A percentile compares a stretch with the other conserved stretches of the same genome.
Conservation (phyloP, 2,113 vertebrate species). For the Cygnus buccinator region DNA sequence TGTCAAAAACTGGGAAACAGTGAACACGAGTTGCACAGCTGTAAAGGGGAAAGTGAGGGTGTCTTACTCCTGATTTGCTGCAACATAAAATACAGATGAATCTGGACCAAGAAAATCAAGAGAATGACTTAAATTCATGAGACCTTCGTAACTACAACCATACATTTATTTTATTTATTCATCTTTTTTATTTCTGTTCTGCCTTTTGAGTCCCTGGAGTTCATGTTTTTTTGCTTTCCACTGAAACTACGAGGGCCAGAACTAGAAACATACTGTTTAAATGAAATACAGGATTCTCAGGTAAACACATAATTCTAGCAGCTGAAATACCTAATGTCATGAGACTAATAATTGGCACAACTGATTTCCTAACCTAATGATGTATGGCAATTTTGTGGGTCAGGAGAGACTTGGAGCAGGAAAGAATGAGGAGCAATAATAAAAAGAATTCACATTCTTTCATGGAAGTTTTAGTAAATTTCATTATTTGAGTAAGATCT, state of each 20-base stretch:
- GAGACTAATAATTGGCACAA: background rate
- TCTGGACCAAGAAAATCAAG: background rate
- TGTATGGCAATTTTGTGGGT: background rate
- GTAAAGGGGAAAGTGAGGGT: accelerated
- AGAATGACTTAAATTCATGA: background rate
- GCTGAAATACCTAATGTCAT: background rate
- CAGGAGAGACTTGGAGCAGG: constrained; percentile 4
- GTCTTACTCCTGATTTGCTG: background rate
- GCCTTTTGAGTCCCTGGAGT: background rate
- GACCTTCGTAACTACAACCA: background rate
- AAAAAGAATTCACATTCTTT: background rate
- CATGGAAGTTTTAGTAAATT: background rate
- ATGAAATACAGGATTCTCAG: background rate
- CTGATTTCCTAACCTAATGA: constrained; percentile 15
- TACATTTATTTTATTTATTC: background rate
- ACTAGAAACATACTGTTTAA: background rate
- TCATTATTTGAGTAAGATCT: background rate
- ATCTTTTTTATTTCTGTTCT: background rate
- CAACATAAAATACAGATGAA: background rate
- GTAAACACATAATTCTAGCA: constrained; percentile 9
- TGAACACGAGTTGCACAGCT: background rate
- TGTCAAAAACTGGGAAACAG: background rate
- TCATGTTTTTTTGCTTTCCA: background rate
- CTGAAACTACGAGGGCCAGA: background rate
- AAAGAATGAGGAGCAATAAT: constrained; percentile 16